A percentile compares a stretch with the other conserved stretches of the same genome.
Conservation (phyloP, 2,113 vertebrate species). For the Strix uralensis region DNA sequence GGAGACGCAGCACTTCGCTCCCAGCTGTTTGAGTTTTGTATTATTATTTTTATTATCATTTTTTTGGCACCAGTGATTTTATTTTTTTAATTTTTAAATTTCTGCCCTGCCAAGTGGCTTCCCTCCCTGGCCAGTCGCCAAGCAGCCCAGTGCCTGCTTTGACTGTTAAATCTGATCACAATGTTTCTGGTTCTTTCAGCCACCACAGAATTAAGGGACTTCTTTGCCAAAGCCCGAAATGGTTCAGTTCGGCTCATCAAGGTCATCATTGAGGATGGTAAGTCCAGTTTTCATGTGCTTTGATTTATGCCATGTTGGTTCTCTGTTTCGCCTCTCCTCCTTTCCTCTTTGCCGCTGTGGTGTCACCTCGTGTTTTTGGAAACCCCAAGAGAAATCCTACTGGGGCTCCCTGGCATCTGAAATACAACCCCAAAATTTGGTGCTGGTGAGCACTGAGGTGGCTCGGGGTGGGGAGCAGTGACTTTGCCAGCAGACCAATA, state of each 20-base stretch:
- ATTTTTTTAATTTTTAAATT: neutral
- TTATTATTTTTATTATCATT: neutral
- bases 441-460: neutral
- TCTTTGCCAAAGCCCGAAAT: slow-evolving; percentile 89
- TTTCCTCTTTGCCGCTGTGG: neutral
- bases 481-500: neutral
- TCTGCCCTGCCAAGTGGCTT: neutral
- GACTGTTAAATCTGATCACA: slow-evolving; percentile 50
- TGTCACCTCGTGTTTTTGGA: neutral
- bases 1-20: neutral
- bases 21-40: neutral
- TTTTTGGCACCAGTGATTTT: neutral
- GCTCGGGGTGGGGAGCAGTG: neutral
- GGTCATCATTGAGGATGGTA: slow-evolving; percentile 94
- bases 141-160: neutral
- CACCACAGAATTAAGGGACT: slow-evolving; percentile 90
- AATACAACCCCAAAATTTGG: neutral
- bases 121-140: accelerated
- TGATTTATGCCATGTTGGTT: neutral
- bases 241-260: slow-evolving; percentile 92
- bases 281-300: slow-evolving; percentile 50
- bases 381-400: neutral
- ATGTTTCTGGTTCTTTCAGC: slow-evolving; percentile 98
- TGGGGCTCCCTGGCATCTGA: neutral
- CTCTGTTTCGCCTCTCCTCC: neutral